These are phyloP conservation scores for Hecatera dysodea DNA, from an alignment of 2,888 invertebrate genomes.

Conservation along the genomic window DNA sequence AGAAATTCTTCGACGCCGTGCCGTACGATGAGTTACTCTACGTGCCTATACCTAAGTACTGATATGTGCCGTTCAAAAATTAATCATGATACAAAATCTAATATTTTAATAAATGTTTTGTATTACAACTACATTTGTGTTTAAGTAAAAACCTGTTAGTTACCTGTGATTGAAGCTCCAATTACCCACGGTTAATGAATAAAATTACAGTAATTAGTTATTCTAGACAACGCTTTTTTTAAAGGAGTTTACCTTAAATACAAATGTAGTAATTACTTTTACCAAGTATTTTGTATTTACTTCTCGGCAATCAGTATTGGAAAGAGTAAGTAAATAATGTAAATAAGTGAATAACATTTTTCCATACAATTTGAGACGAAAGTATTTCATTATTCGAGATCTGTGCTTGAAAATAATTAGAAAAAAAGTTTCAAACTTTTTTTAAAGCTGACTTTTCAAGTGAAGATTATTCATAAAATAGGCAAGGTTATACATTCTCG, in stretches of 20 bases:
- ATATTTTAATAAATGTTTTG: background rate
- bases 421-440: background rate
- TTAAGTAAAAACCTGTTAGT: background rate
- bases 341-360: background rate
- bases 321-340: background rate
- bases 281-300: slow-evolving; percentile 14
- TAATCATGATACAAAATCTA: slow-evolving; percentile 21
- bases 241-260: background rate
- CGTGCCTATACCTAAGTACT: slow-evolving; percentile 87
- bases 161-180: background rate
- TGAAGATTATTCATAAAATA: background rate
- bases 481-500: background rate
- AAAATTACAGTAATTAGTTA: background rate
- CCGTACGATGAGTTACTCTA: slow-evolving; percentile 86
- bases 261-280: background rate
- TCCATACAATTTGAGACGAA: background rate
- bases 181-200: background rate
- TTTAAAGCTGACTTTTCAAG: background rate
- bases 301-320: background rate
- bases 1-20: slow-evolving; percentile 86
- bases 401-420: background rate
- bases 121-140: slow-evolving; percentile 10
- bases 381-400: background rate
- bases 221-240: background rate
- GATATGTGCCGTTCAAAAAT: slow-evolving; percentile 50